Percentiles rank a stretch among this genome's conserved stretches.
Evolutionary conservation across 2,113 vertebrate genomes (phyloP).

Genomic region (Lucifuga dentata): DNA sequence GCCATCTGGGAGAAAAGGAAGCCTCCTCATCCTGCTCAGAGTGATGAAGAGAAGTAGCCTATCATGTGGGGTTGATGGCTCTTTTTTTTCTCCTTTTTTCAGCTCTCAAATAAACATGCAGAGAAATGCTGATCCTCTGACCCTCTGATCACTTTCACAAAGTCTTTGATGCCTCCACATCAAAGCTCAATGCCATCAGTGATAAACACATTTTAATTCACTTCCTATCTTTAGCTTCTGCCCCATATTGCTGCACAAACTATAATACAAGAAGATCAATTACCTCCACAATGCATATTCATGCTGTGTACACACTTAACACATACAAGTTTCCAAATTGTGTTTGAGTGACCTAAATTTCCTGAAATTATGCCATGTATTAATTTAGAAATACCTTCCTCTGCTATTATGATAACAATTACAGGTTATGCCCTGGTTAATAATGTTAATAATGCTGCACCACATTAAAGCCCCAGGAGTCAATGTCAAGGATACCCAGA

Average conservation of each 20-base stretch:
- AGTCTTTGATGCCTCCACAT: conserved; percentile 75
- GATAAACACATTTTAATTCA: conserved; percentile 76
- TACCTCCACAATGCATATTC: conserved; percentile 56
- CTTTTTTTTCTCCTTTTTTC: conserved; percentile 78
- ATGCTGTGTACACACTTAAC: conserved; percentile 15
- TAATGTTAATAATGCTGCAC: conserved; percentile 39
- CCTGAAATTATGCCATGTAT: conserved; percentile 32
- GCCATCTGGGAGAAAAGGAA: conserved; percentile 29
- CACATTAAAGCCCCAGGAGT: conserved; percentile 46
- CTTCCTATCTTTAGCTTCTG: conserved; percentile 72
- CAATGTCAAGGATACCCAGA: conserved; percentile 15
- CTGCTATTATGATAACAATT: conserved; percentile 60
- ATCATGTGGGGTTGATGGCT: conserved; percentile 38
- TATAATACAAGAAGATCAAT: conserved; percentile 12
- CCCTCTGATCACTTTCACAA: conserved; percentile 43
- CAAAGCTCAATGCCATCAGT: conserved; percentile 71
- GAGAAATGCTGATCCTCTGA: conserved; percentile 59
- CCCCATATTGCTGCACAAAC: conserved; percentile 39
- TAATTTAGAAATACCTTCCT: conserved; percentile 55
- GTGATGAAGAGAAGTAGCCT: conserved; percentile 39
- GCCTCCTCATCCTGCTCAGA: conserved; percentile 36
- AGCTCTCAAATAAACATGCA: conserved; percentile 70
- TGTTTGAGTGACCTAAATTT: conserved; percentile 60
- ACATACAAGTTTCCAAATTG: conserved; percentile 18
- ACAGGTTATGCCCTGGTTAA: conserved; percentile 60